phyloP scores from a whole-genome alignment of 1,140 invertebrate genomes.

The Drosophila carrolli region DNA sequence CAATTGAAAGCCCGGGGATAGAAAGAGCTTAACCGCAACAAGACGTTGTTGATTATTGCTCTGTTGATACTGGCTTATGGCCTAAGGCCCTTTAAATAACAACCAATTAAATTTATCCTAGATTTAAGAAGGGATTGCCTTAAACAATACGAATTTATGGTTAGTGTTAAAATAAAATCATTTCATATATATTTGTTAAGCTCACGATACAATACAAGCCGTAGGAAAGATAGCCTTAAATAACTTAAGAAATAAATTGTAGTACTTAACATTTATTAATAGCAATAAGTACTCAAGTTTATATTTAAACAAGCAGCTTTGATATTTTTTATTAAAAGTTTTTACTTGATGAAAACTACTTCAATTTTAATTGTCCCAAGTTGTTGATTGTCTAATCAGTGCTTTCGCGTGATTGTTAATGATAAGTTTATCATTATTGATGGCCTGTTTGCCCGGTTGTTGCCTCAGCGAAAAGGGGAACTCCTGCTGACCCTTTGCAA shows the following conservation, averaged over 20 bases:
- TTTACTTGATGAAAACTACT: background rate
- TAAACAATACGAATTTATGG: too few relatives aligned
- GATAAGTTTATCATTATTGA: constrained; percentile 10
- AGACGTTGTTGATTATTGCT: constrained; percentile 3
- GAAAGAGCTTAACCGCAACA: constrained; percentile 30
- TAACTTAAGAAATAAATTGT: too few relatives aligned
- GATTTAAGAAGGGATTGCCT: too few relatives aligned
- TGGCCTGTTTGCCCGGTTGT: constrained; percentile 1
- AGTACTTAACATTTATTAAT: too few relatives aligned
- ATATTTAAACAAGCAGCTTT: too few relatives aligned
- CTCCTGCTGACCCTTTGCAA: too few relatives aligned
- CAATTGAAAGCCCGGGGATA: constrained; percentile 27
- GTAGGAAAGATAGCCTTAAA: too few relatives aligned
- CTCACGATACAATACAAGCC: too few relatives aligned
- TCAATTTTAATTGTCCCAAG: background rate
- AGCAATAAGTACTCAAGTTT: background rate
- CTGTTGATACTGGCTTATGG: constrained; percentile 13
- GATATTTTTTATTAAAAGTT: background rate
- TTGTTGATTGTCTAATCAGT: background rate
- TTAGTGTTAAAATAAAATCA: too few relatives aligned
- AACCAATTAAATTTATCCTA: background rate
- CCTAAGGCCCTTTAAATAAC: background rate
- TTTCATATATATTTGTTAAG: too few relatives aligned
- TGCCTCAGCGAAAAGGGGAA: background rate
- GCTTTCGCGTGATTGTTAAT: constrained; percentile 3